Base-by-base conservation (phyloP, 2,888 invertebrate species). In the Helicoverpa assulta region DNA sequence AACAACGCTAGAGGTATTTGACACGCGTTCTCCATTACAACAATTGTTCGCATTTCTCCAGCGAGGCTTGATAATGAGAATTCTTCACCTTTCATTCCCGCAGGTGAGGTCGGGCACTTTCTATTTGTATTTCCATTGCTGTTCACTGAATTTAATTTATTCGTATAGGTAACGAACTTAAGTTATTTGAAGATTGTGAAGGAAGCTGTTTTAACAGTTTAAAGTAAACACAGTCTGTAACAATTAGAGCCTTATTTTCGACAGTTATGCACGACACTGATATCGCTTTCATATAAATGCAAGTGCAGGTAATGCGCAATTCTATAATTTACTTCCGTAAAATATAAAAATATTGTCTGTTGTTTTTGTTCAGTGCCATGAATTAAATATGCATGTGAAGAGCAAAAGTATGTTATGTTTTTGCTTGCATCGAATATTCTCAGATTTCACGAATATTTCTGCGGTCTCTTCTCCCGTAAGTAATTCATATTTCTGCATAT, bases 21-120 rank as follows among this genome's bases (percentile, higher is more conserved):
- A 77, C 71, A 84, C 68, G 67, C 78, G 74, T 72, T 59, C 70
- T 78, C 82, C 82, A 88, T 85, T 88, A 89, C 86, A 82, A 89
- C 88, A 88, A 89, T 87, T 85, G 86, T 78, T 84, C 84, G 84
- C 84, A 89, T 89, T 84, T 83, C 85, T 75, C 69, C 69, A 58
- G 73, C 73, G 74, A 68, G 78, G 72, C 67, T 81, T 84, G 73
- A 76, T 90, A 90, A 92, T 91, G 90, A 89, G 88, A 88, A 92
- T 91, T 90, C 88, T 89, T 90, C 83, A 77, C 80, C 81, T 77
- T 63, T 65, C 74, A 75, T 76, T 60, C 65, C 58, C 55, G 18
- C 77, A 70, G 70, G 76, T 69, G 62, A 65, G 59, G 59, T 61
- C 59, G 53, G 52, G 59, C 53, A 70, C 70, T 70, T 63, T 58